Evolutionary conservation across 2,888 invertebrate genomes (phyloP).

Genomic region (Drosophila emarginata): DNA sequence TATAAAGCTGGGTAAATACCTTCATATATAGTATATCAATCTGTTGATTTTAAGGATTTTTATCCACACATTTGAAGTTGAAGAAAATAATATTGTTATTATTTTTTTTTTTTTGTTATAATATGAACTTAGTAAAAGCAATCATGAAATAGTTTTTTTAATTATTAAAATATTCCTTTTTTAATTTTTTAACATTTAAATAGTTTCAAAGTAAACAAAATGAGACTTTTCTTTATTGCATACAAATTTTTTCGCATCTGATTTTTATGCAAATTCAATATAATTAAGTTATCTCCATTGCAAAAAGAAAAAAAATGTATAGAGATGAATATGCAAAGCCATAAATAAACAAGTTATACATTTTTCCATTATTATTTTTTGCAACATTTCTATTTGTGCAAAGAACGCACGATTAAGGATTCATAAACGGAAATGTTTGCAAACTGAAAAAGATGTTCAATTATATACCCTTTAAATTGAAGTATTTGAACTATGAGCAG

Average conservation of each 20-base stretch:
- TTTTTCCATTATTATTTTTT: not conserved
- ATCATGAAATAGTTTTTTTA: too few relatives aligned
- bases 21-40: not conserved
- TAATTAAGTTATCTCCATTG: not conserved
- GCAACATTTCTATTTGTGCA: not conserved
- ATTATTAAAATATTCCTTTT: too few relatives aligned
- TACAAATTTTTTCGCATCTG: too few relatives aligned
- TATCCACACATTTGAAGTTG: not conserved
- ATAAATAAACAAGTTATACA: not conserved
- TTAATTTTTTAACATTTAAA: too few relatives aligned
- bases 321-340: not conserved
- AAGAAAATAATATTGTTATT: too few relatives aligned
- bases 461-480: not conserved
- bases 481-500: not conserved
- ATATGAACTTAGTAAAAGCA: too few relatives aligned
- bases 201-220: too few relatives aligned
- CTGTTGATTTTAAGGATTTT: not conserved
- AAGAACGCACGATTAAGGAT: conserved; percentile 25
- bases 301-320: not conserved
- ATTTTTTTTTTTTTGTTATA: too few relatives aligned
- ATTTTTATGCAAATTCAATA: too few relatives aligned
- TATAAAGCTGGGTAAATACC: not conserved
- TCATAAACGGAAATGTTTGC: conserved; percentile 23
- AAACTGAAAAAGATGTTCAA: conserved; percentile 15
- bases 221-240: too few relatives aligned